These are phyloP conservation scores for Betta splendens DNA, from an alignment of 2,797 vertebrate genomes.

Conservation along the genomic window DNA sequence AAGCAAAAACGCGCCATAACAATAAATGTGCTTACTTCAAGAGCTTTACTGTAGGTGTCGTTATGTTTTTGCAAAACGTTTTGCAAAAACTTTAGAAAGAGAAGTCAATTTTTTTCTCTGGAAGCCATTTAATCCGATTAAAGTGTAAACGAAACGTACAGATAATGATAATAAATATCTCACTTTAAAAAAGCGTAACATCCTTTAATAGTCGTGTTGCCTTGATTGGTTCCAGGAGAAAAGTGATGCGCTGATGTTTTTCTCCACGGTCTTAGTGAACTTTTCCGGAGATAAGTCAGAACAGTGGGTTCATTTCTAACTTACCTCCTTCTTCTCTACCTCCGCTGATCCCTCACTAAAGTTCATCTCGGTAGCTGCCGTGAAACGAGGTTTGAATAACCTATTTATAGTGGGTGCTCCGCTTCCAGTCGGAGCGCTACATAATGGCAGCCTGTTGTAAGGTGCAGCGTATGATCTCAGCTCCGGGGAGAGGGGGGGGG, in stretches of 20 bases:
- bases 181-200: not conserved
- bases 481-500: too few species aligned
- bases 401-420: slow-evolving; percentile 28
- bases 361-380: slow-evolving; percentile 45
- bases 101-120: too few species aligned
- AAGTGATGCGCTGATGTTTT: too few species aligned
- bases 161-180: too few species aligned
- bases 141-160: too few species aligned
- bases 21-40: too few species aligned
- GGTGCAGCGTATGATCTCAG: slow-evolving; percentile 60
- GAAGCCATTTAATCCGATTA: too few species aligned
- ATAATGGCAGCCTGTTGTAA: slow-evolving; percentile 28
- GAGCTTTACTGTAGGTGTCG: too few species aligned
- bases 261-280: not conserved
- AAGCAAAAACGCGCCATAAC: too few species aligned
- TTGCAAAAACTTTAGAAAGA: too few species aligned
- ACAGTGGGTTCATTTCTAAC: not conserved
- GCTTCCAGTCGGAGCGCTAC: slow-evolving; percentile 5
- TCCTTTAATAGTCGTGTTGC: not conserved
- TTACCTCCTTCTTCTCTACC: slow-evolving; percentile 59
- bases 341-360: slow-evolving; percentile 14
- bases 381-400: slow-evolving; percentile 22
- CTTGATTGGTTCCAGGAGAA: not conserved
- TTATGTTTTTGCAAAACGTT: too few species aligned
- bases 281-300: not conserved